Conservation (phyloP, 2,113 vertebrate species). For the Sander vitreus region DNA sequence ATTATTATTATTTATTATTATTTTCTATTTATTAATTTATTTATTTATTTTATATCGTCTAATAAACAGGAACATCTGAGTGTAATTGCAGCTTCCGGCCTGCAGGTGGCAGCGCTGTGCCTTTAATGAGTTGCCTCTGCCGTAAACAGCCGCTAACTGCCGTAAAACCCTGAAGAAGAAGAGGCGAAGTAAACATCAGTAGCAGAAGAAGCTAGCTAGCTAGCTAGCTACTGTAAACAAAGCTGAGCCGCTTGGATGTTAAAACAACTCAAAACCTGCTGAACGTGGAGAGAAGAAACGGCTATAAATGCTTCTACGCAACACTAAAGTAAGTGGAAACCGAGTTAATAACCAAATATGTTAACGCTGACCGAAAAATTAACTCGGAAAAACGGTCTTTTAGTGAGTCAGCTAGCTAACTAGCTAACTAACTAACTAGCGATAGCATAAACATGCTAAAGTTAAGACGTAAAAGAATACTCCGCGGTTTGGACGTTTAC, state of each 20-base stretch:
- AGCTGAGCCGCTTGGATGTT: background rate
- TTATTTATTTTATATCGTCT: too few species aligned
- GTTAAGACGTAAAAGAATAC: background rate
- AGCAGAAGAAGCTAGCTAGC: conserved; percentile 17
- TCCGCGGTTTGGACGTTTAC: background rate
- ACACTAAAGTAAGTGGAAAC: background rate
- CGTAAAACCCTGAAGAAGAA: too few species aligned
- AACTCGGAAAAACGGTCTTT: background rate
- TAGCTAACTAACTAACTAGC: conserved; percentile 18
- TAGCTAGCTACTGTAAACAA: conserved; percentile 52
- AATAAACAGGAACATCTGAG: background rate
- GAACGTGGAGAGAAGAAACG: background rate
- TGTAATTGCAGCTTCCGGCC: background rate
- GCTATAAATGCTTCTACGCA: rapidly evolving
- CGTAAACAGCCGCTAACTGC: background rate
- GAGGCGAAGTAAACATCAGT: too few species aligned
- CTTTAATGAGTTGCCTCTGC: rapidly evolving
- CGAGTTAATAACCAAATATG: background rate
- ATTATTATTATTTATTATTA: too few species aligned
- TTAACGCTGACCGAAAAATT: rapidly evolving
- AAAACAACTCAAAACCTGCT: background rate
- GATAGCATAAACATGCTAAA: conserved; percentile 51
- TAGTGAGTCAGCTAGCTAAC: conserved; percentile 27
- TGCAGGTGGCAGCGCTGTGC: background rate
- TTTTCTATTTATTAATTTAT: too few species aligned